Percentiles rank a stretch among this genome's conserved stretches.
phyloP scores from a whole-genome alignment of 2,113 vertebrate species.

The Athene cunicularia region DNA sequence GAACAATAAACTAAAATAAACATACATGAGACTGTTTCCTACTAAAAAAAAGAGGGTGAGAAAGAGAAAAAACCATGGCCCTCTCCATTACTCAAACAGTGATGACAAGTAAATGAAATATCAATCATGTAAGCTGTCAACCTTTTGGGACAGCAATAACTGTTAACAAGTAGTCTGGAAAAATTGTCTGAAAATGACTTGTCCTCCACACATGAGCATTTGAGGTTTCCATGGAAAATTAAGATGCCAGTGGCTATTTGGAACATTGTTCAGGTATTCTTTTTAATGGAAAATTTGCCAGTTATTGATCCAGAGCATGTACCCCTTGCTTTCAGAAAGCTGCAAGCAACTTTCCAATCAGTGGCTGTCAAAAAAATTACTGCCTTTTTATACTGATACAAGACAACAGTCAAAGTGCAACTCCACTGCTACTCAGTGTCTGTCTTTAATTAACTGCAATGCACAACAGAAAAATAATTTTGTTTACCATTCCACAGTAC shows the following conservation, averaged over 20 bases:
- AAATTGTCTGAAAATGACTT: slow-evolving; percentile 84
- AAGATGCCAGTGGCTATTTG: slow-evolving; percentile 92
- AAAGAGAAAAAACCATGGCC: neutral
- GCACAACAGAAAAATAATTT: neutral
- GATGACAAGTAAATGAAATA: slow-evolving; percentile 84
- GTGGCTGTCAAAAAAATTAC: slow-evolving; percentile 91
- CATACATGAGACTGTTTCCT: slow-evolving; percentile 1
- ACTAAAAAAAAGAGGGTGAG: neutral
- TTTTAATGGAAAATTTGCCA: slow-evolving; percentile 98
- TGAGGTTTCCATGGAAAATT: slow-evolving; percentile 79
- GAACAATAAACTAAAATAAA: neutral
- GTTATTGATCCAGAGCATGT: slow-evolving; percentile 97
- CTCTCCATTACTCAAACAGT: slow-evolving; percentile 77
- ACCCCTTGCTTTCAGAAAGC: slow-evolving; percentile 81
- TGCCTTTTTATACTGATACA: slow-evolving; percentile 81
- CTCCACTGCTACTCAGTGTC: slow-evolving; percentile 8
- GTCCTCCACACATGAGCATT: slow-evolving; percentile 72
- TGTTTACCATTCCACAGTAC: neutral
- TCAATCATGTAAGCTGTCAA: slow-evolving; percentile 84
- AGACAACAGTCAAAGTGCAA: slow-evolving; percentile 70
- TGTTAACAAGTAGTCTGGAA: slow-evolving; percentile 88
- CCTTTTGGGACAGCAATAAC: slow-evolving; percentile 87
- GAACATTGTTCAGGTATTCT: slow-evolving; percentile 90
- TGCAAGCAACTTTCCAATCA: slow-evolving; percentile 94
- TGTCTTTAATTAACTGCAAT: slow-evolving; percentile 72